Conservation (phyloP, 2,797 vertebrate genomes). For the Ceyx erithaca region DNA sequence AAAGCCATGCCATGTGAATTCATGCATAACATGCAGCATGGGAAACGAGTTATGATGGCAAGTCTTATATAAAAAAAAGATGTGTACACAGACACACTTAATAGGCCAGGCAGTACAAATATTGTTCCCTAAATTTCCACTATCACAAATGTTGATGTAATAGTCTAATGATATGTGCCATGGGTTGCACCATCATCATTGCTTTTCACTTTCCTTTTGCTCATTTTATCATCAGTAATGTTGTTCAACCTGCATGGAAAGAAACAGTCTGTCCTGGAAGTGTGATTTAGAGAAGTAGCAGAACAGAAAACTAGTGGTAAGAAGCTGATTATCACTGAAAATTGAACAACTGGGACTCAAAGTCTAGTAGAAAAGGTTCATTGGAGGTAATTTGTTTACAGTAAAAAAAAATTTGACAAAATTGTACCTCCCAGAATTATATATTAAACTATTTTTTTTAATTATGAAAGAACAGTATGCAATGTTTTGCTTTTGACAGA, state of each 20-base stretch:
- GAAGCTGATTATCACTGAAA: conserved; percentile 47
- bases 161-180: conserved; percentile 68
- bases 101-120: conserved; percentile 39
- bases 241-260: conserved; percentile 35
- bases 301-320: conserved; percentile 51
- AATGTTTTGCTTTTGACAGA: conserved; percentile 23
- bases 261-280: conserved; percentile 21
- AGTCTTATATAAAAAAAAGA: conserved; percentile 67
- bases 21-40: conserved; percentile 35
- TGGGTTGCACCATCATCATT: conserved; percentile 36
- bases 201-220: conserved; percentile 69
- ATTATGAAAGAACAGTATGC: background rate
- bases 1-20: conserved; percentile 61
- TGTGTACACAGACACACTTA: conserved; percentile 42
- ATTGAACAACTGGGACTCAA: conserved; percentile 50
- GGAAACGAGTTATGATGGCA: conserved; percentile 22
- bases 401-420: background rate
- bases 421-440: conserved; percentile 44
- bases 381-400: conserved; percentile 57
- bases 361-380: conserved; percentile 14
- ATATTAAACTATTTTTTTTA: conserved; percentile 22
- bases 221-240: conserved; percentile 34
- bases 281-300: conserved; percentile 42
- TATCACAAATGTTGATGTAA: conserved; percentile 67
- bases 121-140: conserved; percentile 63